These are phyloP conservation scores for Sphinx pinastri DNA, from an alignment of 2,888 invertebrate genomes.

Conservation along the genomic window DNA sequence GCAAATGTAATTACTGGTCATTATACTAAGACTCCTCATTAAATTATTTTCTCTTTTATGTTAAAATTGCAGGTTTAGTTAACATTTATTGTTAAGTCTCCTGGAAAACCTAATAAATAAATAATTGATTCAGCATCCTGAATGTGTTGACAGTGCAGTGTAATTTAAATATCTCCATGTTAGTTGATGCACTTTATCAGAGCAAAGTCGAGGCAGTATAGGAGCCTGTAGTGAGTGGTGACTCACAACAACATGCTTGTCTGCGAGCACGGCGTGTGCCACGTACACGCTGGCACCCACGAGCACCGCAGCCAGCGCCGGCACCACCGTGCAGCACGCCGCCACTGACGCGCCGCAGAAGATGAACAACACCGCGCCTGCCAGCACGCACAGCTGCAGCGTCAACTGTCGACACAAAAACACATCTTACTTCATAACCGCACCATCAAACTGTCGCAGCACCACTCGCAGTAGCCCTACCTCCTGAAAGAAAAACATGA, in stretches of 20 bases:
- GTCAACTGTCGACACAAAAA: constrained; percentile 10
- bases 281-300: neutral
- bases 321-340: constrained; percentile 25
- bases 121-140: no score
- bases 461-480: neutral
- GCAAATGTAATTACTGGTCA: no score
- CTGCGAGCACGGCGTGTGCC: constrained; percentile 3
- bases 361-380: constrained; percentile 87
- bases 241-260: constrained; percentile 12
- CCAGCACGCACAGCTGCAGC: constrained; percentile 73
- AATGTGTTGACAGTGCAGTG: no score
- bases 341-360: constrained; percentile 79
- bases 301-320: neutral
- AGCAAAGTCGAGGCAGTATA: no score
- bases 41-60: no score
- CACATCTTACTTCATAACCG: neutral
- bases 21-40: no score
- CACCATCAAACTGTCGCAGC: neutral
- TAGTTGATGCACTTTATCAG: no score
- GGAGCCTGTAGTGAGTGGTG: no score
- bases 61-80: no score
- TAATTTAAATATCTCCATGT: no score
- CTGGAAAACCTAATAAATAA: no score
- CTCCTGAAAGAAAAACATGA: constrained; percentile 46
- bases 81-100: no score